These are phyloP conservation scores for Falco peregrinus DNA, from an alignment of 2,797 vertebrate species.

Conservation along the genomic window DNA sequence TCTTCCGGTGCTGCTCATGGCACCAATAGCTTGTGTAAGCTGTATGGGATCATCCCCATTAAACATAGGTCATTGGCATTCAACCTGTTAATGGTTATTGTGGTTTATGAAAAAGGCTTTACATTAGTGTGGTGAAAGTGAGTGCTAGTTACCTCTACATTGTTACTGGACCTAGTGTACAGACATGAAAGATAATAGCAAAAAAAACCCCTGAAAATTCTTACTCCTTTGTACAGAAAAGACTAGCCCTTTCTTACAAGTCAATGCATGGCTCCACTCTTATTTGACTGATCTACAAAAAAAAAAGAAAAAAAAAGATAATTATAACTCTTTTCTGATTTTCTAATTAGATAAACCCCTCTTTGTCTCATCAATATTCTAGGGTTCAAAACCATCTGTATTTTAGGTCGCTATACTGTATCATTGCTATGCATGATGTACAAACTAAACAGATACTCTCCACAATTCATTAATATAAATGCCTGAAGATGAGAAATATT, in stretches of 20 bases:
- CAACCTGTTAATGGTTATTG: not conserved
- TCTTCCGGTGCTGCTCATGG: accelerated
- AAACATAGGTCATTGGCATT: not conserved
- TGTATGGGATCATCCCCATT: accelerated
- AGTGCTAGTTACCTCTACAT: not conserved
- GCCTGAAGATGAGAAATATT: not conserved
- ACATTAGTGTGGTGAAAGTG: not conserved
- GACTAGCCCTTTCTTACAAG: not conserved
- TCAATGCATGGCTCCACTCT: not conserved
- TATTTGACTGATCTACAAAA: not conserved
- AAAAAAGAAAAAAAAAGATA: not conserved
- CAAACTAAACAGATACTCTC: not conserved
- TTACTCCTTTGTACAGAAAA: not conserved
- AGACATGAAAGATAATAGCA: not conserved
- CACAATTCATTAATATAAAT: not conserved
- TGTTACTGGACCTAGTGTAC: not conserved
- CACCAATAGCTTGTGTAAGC: not conserved
- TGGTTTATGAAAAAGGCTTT: not conserved
- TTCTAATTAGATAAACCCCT: not conserved
- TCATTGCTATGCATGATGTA: not conserved
- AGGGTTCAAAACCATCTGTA: not conserved
- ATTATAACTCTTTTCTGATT: not conserved
- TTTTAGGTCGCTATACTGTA: not conserved
- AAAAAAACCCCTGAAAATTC: not conserved
- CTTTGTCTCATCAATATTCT: not conserved